Conservation (phyloP, 2,888 invertebrate species). For the Chrysopilus asiliformis region DNA sequence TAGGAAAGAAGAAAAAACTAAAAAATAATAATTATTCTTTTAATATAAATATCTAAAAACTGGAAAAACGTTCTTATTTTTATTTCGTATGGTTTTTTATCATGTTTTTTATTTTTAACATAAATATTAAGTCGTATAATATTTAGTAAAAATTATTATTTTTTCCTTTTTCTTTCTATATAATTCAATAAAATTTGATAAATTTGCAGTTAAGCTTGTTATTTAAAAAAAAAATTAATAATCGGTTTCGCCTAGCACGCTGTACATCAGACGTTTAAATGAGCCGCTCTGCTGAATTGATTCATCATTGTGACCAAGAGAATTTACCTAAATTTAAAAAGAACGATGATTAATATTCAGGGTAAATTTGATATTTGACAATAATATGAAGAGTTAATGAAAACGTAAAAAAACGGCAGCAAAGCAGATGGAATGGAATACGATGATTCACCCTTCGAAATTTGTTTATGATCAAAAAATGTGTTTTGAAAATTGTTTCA, state of each 20-base stretch:
- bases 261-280: constrained; percentile 85
- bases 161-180: not conserved
- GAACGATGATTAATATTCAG: not conserved
- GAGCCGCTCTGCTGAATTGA: constrained; percentile 83
- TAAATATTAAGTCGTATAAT: not conserved
- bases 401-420: not conserved
- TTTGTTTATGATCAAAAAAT: too few species aligned
- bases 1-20: not conserved
- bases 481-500: too few species aligned
- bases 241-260: constrained; percentile 68
- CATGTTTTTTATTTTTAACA: not conserved
- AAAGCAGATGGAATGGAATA: not conserved
- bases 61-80: too few species aligned
- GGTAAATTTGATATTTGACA: too few species aligned
- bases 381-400: not conserved
- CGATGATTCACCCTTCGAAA: too few species aligned
- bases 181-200: not conserved
- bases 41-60: too few species aligned
- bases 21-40: too few species aligned
- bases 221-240: constrained; percentile 35
- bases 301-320: constrained; percentile 55
- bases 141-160: not conserved
- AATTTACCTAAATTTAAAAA: constrained; percentile 37
- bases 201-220: not conserved
- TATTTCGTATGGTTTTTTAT: too few species aligned